Evolutionary conservation across 2,888 invertebrate species (phyloP), one percentile per base, ranked within the genome.

Genomic region (Ariolimax columbianus): DNA sequence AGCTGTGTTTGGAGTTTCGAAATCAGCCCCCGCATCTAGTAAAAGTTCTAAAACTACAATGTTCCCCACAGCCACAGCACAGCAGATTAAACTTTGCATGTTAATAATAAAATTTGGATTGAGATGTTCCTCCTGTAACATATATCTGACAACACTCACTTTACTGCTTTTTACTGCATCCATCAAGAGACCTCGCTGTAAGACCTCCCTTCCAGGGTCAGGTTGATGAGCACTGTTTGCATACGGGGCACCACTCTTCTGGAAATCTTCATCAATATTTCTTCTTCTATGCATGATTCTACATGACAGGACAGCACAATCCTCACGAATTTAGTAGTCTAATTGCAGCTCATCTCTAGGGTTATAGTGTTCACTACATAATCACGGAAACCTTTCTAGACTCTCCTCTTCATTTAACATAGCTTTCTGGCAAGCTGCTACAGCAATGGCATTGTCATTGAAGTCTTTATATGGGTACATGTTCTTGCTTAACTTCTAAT

Each of bases 21-120:
- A 84, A 77, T 89, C 89, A 73, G 91, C 91, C 19, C 90, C 90
- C n/a, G 89, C 88, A 78, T 91, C 89, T 19, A 93, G 87, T 30
- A 93, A 87, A 30, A 92, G 85, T 59, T 89, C 88, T 47, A 92
- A 78, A 55, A 90, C 88, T 55, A 89, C 89, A 9, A 86, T 87
- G 84, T 86, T 87, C 14, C 92, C 92, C 51, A 84, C 19, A 33
- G 86, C 75, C 33, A 90, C 90, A 55, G 91, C 91, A 43, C 78
- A 63, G 75, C 91, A 91, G 26, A 92, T 86, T 11, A 91, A 91
- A 63, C 87, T 89, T n/a, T 87, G 86, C n/a, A 89, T 89, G 40
- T 89, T 86, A 7, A 86, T 77, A 9, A 85, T 88, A 84, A 89
- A 90, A 66, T 90, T 89, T 36, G 91, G 91, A 17, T 83, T 51